A percentile compares a stretch with the other conserved stretches of the same genome.
phyloP scores from a whole-genome alignment of 2,888 invertebrate genomes.

The Meliscaeva auricollis region DNA sequence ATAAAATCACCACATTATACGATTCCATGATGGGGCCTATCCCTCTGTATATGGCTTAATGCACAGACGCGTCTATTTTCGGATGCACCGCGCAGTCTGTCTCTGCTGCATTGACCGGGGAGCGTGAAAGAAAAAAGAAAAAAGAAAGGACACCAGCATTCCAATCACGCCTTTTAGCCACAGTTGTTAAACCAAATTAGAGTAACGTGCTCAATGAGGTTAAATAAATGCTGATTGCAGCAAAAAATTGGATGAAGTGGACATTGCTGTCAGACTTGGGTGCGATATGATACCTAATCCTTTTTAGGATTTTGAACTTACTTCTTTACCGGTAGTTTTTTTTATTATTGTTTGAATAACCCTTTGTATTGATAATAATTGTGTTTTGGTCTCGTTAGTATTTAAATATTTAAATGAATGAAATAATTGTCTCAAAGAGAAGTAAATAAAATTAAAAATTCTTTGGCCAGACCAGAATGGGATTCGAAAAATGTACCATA shows the following conservation, averaged over 20 bases:
- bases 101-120: slow-evolving; percentile 27
- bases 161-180: slow-evolving; percentile 74
- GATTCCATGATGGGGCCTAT: slow-evolving; percentile 35
- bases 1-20: slow-evolving; percentile 69
- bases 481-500: no score
- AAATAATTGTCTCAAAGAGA: no score
- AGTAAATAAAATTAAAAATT: no score
- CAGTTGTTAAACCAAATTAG: slow-evolving; percentile 67
- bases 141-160: slow-evolving; percentile 49
- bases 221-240: slow-evolving; percentile 47
- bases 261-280: not conserved
- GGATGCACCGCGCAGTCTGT: slow-evolving; percentile 40
- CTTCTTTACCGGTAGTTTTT: not conserved
- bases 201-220: slow-evolving; percentile 67
- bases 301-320: no score
- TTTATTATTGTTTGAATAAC: no score
- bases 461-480: no score
- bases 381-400: no score
- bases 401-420: no score
- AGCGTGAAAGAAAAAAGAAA: slow-evolving; percentile 14
- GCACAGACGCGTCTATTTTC: slow-evolving; percentile 62
- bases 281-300: no score
- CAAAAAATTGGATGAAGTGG: not conserved
- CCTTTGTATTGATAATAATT: no score
- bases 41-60: slow-evolving; percentile 46